phyloP scores from a whole-genome alignment of 2,888 invertebrate genomes.

The Polyommatus iphigenia region DNA sequence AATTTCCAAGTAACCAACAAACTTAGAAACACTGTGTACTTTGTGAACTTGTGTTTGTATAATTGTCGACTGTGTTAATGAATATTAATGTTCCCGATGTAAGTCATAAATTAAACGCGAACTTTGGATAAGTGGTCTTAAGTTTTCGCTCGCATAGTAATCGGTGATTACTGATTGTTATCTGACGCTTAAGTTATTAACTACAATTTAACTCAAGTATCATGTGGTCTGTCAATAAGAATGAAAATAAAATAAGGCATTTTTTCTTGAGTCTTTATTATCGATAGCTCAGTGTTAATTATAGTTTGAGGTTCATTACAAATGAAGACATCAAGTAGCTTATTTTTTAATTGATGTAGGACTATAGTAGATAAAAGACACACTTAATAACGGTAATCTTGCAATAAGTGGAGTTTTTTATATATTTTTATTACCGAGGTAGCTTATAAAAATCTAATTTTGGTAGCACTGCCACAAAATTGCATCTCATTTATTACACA shows the following conservation, averaged over 20 bases:
- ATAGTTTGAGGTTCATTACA: not conserved
- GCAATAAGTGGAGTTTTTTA: not conserved
- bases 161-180: slow-evolving; percentile 1
- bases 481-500: slow-evolving; percentile 3
- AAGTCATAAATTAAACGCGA: slow-evolving; percentile 37
- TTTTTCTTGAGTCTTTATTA: not conserved
- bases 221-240: not conserved
- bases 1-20: slow-evolving; percentile 40
- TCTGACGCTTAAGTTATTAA: slow-evolving; percentile 11
- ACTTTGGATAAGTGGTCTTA: slow-evolving; percentile 25
- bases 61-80: slow-evolving; percentile 58
- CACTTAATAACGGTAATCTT: not conserved
- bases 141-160: slow-evolving; percentile 20
- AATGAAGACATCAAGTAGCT: not conserved
- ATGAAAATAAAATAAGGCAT: not conserved
- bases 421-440: not conserved
- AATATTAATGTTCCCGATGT: slow-evolving; percentile 56
- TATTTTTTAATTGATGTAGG: not conserved
- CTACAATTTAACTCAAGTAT: not conserved
- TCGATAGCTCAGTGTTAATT: not conserved
- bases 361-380: not conserved
- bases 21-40: slow-evolving; percentile 46
- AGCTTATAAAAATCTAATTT: not conserved
- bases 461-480: not conserved
- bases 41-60: slow-evolving; percentile 53